Evolutionary conservation across 2,113 vertebrate genomes (phyloP), one percentile per base, ranked within the genome.

Genomic region (Monopterus albus): DNA sequence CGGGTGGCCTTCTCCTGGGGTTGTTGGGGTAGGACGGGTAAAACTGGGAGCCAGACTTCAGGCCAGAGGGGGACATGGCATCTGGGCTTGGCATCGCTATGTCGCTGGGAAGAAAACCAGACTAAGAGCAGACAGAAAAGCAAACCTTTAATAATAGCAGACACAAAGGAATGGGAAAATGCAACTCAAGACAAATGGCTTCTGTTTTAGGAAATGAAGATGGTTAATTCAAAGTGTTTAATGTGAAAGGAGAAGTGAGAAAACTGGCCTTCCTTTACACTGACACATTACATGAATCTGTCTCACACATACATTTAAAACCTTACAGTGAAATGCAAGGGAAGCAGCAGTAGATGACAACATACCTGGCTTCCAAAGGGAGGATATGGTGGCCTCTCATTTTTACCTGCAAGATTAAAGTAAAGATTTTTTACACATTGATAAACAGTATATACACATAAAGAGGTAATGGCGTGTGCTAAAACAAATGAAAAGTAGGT

Each of bases 21-120:
- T 97, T 98, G 91, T 92, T 93, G 51, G 96, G 83, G 79, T 96
- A 99, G 2, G 96, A 91, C 12, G 89, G 85, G 82, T 97, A 99
- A 91, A 95, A 99, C 85, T 97, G 96, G 39, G 96, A 93, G 43
- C 91, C 88, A 2, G 95, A 92, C 87, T 99, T 99, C 38, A 94
- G 76, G 35, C 95, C 96, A 0, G 96, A 95, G 38, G 98, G 98
- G 31, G 98, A 99, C 74, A 98, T 94, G 0, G 97, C 93, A 90
- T 96, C 95, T 0, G 97, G 94, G 57, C 94, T 96, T 17, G 94
- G 85, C 68, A 99, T 96, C 36, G 94, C 91, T 86, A 99, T 94
- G 52, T 99, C 97, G 0, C 94, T 85, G 3, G 96, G 93, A 77
- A 97, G 94, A 89, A 99, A 99, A 79, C 95, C 92, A 5, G 94